Evolutionary conservation across 1,140 invertebrate genomes (phyloP).

Genomic region (Oreohelix idahoensis): DNA sequence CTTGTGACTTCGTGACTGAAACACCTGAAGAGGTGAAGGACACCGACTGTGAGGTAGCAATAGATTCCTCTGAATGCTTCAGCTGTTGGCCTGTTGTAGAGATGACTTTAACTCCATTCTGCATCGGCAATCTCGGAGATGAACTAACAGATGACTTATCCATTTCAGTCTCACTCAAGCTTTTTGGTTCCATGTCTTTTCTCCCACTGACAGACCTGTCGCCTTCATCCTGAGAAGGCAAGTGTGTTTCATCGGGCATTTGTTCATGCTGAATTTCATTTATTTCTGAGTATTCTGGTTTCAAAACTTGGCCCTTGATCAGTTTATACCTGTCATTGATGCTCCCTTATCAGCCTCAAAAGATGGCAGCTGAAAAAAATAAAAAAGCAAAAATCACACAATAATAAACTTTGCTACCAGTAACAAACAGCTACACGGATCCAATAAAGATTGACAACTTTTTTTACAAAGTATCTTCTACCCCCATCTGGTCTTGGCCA

Average conservation of each 20-base stretch:
- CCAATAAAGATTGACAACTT: too few relatives aligned
- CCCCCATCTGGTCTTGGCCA: too few relatives aligned
- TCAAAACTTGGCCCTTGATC: too few relatives aligned
- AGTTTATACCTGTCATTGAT: neutral
- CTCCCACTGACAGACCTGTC: neutral
- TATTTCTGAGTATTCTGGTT: neutral
- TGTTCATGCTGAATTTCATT: neutral
- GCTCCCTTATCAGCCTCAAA: too few relatives aligned
- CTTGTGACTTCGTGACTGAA: neutral
- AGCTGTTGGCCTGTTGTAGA: neutral
- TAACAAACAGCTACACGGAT: too few relatives aligned
- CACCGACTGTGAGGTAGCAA: neutral
- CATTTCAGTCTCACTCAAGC: neutral
- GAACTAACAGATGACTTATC: neutral
- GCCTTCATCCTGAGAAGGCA: neutral
- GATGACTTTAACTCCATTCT: neutral
- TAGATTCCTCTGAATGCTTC: neutral
- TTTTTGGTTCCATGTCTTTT: neutral
- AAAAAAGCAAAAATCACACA: too few relatives aligned
- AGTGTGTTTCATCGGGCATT: neutral
- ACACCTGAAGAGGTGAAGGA: slow-evolving; percentile 12
- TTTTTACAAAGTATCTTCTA: too few relatives aligned
- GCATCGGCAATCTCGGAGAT: neutral
- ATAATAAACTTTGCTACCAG: too few relatives aligned
- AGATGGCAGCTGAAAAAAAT: too few relatives aligned